phyloP scores from a whole-genome alignment of 2,888 invertebrate species.

The Drosophila macrospina region DNA sequence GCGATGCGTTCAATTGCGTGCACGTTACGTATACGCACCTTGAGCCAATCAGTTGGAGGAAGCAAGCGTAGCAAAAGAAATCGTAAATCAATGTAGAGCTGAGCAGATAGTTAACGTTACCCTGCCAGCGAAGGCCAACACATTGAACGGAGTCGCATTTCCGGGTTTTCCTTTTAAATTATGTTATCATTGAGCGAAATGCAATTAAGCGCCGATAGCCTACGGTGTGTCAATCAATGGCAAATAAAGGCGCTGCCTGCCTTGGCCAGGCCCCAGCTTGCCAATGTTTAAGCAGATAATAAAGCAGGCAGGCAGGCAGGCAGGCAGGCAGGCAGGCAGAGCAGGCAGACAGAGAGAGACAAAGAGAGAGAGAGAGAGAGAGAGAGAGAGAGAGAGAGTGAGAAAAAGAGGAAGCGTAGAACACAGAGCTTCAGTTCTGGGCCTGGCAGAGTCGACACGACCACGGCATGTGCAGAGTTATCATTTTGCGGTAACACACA shows the following conservation, averaged over 20 bases:
- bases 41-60: slow-evolving; percentile 28
- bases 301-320: slow-evolving; percentile 46
- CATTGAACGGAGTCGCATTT: slow-evolving; percentile 47
- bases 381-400: neutral
- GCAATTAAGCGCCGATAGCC: slow-evolving; percentile 83
- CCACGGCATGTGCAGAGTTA: slow-evolving; percentile 69
- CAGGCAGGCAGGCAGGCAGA: too few species aligned
- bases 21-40: slow-evolving; percentile 52
- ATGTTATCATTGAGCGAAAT: slow-evolving; percentile 82
- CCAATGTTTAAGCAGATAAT: slow-evolving; percentile 70
- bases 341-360: neutral
- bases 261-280: slow-evolving; percentile 24
- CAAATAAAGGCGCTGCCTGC: slow-evolving; percentile 57
- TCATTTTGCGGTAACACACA: slow-evolving; percentile 68
- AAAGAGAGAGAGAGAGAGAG: neutral
- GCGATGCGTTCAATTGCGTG: slow-evolving; percentile 6
- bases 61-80: slow-evolving; percentile 11
- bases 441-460: slow-evolving; percentile 35
- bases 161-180: slow-evolving; percentile 74
- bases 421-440: neutral
- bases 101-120: slow-evolving; percentile 7
- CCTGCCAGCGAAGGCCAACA: neutral
- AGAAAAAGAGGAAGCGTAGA: neutral
- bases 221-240: slow-evolving; percentile 80
- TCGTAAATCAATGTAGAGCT: slow-evolving; percentile 63